Evolutionary conservation across 2,888 invertebrate species (phyloP).

Genomic region (Acleris emargana): DNA sequence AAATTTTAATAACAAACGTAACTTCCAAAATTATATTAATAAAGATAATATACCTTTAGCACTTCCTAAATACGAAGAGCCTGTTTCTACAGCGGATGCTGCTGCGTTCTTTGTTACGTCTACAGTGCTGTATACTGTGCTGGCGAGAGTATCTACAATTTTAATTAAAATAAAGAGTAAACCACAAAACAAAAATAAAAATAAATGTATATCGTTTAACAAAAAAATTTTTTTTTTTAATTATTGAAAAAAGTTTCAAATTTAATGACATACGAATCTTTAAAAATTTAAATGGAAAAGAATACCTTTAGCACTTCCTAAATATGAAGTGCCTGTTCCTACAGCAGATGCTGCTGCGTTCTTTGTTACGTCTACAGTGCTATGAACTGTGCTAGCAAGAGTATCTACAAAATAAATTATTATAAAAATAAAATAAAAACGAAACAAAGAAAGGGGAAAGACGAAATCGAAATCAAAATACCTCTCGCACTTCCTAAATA

Average conservation of each 20-base stretch:
- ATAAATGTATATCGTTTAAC: too few relatives aligned
- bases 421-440: constrained; percentile 14
- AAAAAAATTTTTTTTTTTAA: too few relatives aligned
- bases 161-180: too few relatives aligned
- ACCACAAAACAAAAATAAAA: not conserved
- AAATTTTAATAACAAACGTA: too few relatives aligned
- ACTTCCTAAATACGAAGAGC: not conserved
- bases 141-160: too few relatives aligned
- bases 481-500: constrained; percentile 41
- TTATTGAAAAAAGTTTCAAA: too few relatives aligned
- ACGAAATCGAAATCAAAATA: constrained; percentile 3
- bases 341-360: constrained; percentile 55
- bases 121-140: not conserved
- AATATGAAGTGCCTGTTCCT: constrained; percentile 53
- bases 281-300: too few relatives aligned
- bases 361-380: constrained; percentile 60
- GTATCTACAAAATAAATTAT: constrained; percentile 34
- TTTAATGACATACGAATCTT: too few relatives aligned
- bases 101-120: constrained; percentile 9
- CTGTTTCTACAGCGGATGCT: constrained; percentile 14
- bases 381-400: constrained; percentile 39
- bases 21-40: too few relatives aligned
- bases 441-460: constrained; percentile 14
- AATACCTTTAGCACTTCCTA: not conserved
- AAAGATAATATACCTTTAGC: too few relatives aligned